phyloP scores from a whole-genome alignment of 2,888 invertebrate genomes.

The Eremobia ochroleuca region DNA sequence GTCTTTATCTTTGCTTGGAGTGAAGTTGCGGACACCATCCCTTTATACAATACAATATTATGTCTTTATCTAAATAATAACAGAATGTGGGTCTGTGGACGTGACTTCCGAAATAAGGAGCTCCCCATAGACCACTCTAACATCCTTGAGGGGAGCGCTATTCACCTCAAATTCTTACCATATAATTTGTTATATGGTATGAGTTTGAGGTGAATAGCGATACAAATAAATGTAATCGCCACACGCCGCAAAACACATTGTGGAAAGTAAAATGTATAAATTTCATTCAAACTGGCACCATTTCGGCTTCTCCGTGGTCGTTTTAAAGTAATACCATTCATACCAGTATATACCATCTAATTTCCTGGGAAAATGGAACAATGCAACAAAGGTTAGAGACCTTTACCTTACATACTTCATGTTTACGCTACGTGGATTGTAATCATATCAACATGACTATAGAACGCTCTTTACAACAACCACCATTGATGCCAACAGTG shows the following conservation, averaged over 20 bases:
- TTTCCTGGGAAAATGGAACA: slow-evolving; percentile 56
- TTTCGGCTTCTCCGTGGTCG: slow-evolving; percentile 31
- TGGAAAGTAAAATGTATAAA: slow-evolving; percentile 34
- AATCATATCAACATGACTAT: slow-evolving; percentile 52
- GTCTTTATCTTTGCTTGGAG: neutral
- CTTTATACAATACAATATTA: slow-evolving; percentile 7
- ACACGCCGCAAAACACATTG: slow-evolving; percentile 30
- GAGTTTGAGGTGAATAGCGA: too few species aligned
- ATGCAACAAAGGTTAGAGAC: too few species aligned
- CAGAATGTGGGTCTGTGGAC: slow-evolving; percentile 9
- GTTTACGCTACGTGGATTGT: slow-evolving; percentile 40
- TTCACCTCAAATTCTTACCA: slow-evolving; percentile 1
- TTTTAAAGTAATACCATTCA: slow-evolving; percentile 53
- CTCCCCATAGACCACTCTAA: slow-evolving; percentile 25
- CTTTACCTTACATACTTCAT: slow-evolving; percentile 52
- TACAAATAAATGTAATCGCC: slow-evolving; percentile 43
- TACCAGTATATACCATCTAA: slow-evolving; percentile 47
- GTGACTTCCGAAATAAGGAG: slow-evolving; percentile 24
- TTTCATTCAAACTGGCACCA: slow-evolving; percentile 38
- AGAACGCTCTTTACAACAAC: slow-evolving; percentile 46
- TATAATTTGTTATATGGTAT: too few species aligned
- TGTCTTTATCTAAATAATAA: slow-evolving; percentile 20
- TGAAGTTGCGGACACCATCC: neutral
- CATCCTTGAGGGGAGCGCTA: slow-evolving; percentile 4
- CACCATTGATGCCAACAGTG: slow-evolving; percentile 40